Conservation (phyloP, 30 jellyfish, hydroid and myxozoan species). For the Sanderia malayensis region DNA sequence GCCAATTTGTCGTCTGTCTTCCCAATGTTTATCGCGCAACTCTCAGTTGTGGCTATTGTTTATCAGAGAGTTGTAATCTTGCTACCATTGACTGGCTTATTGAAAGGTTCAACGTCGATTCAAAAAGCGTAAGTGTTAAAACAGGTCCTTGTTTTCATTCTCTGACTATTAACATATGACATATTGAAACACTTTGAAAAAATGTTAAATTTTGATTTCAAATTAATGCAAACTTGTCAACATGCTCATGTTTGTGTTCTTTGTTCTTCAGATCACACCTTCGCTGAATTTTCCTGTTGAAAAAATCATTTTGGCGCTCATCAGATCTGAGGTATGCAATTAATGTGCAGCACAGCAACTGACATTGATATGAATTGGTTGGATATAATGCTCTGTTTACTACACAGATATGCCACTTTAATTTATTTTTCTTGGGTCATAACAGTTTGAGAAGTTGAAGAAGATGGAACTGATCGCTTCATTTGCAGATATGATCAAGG, state of each 20-base stretch:
- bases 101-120: conserved; percentile 16
- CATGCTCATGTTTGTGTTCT: neutral
- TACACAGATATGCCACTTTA: neutral
- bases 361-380: neutral
- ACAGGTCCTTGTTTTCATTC: neutral
- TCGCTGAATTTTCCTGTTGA: neutral
- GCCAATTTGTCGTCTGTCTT: conserved; percentile 50
- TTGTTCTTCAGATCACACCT: neutral
- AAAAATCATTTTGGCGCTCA: too few relatives aligned
- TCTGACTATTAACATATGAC: too few relatives aligned
- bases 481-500: neutral
- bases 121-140: neutral
- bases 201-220: neutral
- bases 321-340: neutral
- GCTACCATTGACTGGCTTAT: conserved; percentile 56
- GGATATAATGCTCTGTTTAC: too few relatives aligned
- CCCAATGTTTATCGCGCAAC: conserved; percentile 65
- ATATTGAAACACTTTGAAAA: neutral
- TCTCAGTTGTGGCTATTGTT: conserved; percentile 56
- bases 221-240: neutral
- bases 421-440: too few relatives aligned
- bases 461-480: neutral
- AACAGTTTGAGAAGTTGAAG: neutral
- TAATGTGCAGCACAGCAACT: neutral
- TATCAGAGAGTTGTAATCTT: conserved; percentile 45